Base-by-base conservation (phyloP, 2,888 invertebrate genomes). In the Cheilosia impressa region DNA sequence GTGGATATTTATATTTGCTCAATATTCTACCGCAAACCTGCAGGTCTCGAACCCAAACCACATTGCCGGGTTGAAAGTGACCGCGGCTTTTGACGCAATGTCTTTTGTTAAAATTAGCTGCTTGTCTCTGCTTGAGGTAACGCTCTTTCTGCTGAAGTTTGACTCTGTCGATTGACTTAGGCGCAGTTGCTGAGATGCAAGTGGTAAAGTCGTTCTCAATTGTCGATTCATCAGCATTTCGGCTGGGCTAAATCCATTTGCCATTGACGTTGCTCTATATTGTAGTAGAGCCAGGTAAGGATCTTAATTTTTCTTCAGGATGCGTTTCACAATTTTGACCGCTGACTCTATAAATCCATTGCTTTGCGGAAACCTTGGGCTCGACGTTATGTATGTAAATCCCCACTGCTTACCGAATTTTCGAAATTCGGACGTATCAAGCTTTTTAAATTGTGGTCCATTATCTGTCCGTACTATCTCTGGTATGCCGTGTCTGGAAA, bases 401-500 rank as follows among this genome's bases (percentile, higher is more conserved):
- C 10, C 34, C 34, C 34, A 34, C 10, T 34, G 34, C 34, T 34
- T 34, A 34, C 3, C 34, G 10, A 34, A 34, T 34, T 34, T 34
- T 10, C 34, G 34, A 10, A 34, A 34, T 34, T 34, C 34, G 10
- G 34, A 34, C 3, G 34, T 34, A 10, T 3, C 34, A 10, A 34
- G 10, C 34, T 34, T 3, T 1, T 34, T 10, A 34, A 10, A 34
- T 34, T 34, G 34, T 34, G 34, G 34, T 34, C 34, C 10, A 62
- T 27, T 45, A 38, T 65, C 43, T 0, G 65, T 75, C 13, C 57
- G 55, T 63, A 75, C 55, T 50, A 47, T 6, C 15, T 57, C 57
- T 4, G 65, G 57, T 10, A 75, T 65, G 1, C 47, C 57, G 15
- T 55, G 38, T 65, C 63, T 75, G 45, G 47, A 57, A 73, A 65